Evolutionary conservation across 2,888 invertebrate genomes (phyloP).

Genomic region (Lampropteryx suffumata): DNA sequence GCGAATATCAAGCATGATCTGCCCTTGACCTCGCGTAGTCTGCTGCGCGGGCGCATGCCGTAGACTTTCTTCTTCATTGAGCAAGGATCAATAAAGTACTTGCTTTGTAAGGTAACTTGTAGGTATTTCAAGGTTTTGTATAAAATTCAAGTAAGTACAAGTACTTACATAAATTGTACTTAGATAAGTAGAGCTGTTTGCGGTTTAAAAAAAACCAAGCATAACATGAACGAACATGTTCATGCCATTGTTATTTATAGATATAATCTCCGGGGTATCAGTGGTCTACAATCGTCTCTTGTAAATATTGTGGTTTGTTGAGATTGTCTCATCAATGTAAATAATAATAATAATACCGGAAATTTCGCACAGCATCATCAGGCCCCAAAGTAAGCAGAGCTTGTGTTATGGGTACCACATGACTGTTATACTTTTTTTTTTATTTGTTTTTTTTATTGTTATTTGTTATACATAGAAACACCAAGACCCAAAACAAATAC

Average conservation of each 20-base stretch:
- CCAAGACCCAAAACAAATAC: no score
- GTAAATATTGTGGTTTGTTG: no score
- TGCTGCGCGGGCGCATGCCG: constrained; percentile 31
- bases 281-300: no score
- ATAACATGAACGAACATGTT: not conserved
- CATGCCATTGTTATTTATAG: not conserved
- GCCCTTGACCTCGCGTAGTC: constrained; percentile 44
- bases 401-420: no score
- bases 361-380: no score
- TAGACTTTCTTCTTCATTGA: constrained; percentile 46
- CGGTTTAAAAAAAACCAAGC: not conserved
- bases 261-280: not conserved
- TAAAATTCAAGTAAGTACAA: not conserved
- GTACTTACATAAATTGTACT: not conserved
- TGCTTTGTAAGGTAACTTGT: constrained; percentile 22
- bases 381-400: no score
- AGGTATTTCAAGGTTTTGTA: constrained; percentile 7
- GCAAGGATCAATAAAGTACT: constrained; percentile 27
- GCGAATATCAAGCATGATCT: constrained; percentile 8
- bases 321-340: no score
- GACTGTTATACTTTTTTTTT: no score
- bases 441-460: no score
- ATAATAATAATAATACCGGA: no score
- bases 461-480: no score
- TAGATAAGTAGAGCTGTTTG: not conserved